phyloP scores from a whole-genome alignment of 2,113 vertebrate genomes.

The Orthonyx spaldingii region DNA sequence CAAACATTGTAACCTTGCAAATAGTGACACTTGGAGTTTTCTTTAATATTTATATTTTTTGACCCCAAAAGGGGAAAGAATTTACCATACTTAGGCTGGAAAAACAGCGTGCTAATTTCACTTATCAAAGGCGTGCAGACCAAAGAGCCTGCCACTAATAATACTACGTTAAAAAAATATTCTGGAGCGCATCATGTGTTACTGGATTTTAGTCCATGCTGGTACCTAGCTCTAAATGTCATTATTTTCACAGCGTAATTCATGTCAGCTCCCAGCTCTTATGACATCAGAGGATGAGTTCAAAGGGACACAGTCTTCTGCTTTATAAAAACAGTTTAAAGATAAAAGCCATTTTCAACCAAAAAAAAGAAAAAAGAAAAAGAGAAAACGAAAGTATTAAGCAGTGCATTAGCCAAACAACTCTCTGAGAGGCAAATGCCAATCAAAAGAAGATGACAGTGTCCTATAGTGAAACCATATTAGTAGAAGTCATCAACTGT shows the following conservation, averaged over 20 bases:
- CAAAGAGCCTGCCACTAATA: constrained; percentile 43
- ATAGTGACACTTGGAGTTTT: constrained; percentile 45
- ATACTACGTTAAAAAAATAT: not conserved
- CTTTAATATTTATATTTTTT: constrained; percentile 58
- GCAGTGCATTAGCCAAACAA: not conserved
- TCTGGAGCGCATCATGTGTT: not conserved
- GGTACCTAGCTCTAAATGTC: constrained; percentile 18
- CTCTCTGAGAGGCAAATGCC: not conserved
- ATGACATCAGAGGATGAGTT: constrained; percentile 36
- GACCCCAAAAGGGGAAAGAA: constrained; percentile 67
- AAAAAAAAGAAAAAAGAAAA: not conserved
- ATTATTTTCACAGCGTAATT: constrained; percentile 48
- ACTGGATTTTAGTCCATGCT: constrained; percentile 10
- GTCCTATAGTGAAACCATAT: not conserved
- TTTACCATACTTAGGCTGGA: constrained; percentile 49
- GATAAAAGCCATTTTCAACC: constrained; percentile 7
- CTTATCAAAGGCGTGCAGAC: constrained; percentile 27
- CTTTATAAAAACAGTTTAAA: constrained; percentile 17
- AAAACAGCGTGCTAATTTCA: constrained; percentile 62
- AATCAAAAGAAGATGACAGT: constrained; percentile 26
- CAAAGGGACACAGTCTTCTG: constrained; percentile 18
- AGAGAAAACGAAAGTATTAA: not conserved
- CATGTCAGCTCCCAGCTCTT: constrained; percentile 40
- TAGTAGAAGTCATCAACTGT: not conserved
- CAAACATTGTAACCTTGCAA: constrained; percentile 65